Evolutionary conservation across 2,797 vertebrate genomes (phyloP).

Genomic region (Sardinella longiceps): DNA sequence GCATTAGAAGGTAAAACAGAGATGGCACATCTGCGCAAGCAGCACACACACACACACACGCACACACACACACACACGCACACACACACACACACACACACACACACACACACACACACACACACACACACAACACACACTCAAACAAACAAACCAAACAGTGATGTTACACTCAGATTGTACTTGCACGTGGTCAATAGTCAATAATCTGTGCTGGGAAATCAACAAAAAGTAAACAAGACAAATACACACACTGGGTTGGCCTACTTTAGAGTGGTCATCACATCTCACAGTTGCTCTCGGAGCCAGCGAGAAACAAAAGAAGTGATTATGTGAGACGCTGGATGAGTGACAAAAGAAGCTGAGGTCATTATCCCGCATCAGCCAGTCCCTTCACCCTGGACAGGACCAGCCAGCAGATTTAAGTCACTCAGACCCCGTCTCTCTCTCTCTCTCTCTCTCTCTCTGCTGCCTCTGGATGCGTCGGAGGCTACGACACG

Average conservation of each 20-base stretch:
- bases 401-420: slow-evolving; percentile 31
- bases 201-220: not conserved
- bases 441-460: slow-evolving; percentile 17
- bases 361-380: slow-evolving; percentile 19
- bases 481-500: not conserved
- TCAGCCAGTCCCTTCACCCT: not conserved
- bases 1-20: not conserved
- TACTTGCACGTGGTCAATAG: not conserved
- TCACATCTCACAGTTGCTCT: not conserved
- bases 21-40: not conserved
- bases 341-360: slow-evolving; percentile 20
- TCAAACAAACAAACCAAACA: not conserved
- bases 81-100: not conserved
- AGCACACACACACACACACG: no score
- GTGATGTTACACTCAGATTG: not conserved
- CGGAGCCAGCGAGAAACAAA: not conserved
- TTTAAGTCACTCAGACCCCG: slow-evolving; percentile 51
- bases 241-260: not conserved
- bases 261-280: not conserved
- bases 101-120: not conserved
- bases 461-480: not conserved
- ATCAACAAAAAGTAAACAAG: not conserved
- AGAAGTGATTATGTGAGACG: not conserved
- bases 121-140: not conserved
- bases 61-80: not conserved